Evolutionary conservation across 2,888 invertebrate species (phyloP).

Genomic region (Nomada lathburiana): DNA sequence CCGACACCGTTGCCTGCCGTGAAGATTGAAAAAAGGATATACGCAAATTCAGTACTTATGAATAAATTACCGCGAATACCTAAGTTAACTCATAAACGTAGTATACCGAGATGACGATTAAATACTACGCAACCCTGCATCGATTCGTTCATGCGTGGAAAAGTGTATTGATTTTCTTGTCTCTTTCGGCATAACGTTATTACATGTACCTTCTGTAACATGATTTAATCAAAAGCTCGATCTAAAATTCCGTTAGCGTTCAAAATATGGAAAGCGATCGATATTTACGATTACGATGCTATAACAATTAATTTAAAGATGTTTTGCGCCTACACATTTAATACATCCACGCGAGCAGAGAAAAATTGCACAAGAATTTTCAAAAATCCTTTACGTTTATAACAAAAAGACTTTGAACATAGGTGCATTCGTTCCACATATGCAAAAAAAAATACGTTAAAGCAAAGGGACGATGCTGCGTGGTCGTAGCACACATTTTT

Average conservation of each 20-base stretch:
- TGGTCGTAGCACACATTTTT: constrained; percentile 46
- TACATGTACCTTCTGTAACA: background rate
- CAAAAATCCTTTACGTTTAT: background rate
- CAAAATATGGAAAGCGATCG: background rate
- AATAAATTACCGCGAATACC: background rate
- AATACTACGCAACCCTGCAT: no score
- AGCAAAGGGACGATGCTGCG: constrained; percentile 6
- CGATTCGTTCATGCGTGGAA: background rate
- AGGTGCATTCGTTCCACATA: background rate
- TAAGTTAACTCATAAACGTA: background rate
- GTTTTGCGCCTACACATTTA: background rate
- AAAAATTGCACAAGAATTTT: background rate
- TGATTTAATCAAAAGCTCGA: background rate
- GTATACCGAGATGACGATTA: constrained; percentile 2
- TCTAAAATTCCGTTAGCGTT: background rate
- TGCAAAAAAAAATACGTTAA: background rate
- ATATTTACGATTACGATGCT: background rate
- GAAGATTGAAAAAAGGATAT: background rate
- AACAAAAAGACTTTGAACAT: background rate
- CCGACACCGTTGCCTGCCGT: background rate
- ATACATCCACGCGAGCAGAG: background rate
- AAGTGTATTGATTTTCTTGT: background rate
- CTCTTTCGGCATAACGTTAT: background rate
- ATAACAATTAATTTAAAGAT: background rate
- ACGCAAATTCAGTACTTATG: background rate